Percentiles rank a stretch among this genome's conserved stretches.
Evolutionary conservation across 1,140 invertebrate species (phyloP).

Genomic region (Cydia pomonella): DNA sequence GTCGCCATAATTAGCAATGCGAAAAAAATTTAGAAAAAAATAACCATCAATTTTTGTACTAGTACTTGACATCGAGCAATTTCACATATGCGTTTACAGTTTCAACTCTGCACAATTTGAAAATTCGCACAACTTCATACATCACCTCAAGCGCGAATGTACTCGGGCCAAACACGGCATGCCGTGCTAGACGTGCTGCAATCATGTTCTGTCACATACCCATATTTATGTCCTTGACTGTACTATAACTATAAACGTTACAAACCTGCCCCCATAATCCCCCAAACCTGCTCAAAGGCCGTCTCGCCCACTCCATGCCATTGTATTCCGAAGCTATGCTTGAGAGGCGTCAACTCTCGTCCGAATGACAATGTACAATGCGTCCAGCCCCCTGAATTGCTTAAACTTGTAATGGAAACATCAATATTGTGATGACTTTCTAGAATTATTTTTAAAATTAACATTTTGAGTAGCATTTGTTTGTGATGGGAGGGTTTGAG

Average conservation of each 20-base stretch:
- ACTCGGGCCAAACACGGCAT: background rate
- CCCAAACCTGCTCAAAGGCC: conserved; percentile 21
- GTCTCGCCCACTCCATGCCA: conserved; percentile 14
- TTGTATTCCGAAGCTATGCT: conserved; percentile 8
- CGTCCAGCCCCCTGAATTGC: conserved; percentile 12
- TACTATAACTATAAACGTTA: background rate
- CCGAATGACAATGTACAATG: conserved; percentile 19
- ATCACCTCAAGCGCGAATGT: background rate
- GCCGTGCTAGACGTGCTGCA: background rate
- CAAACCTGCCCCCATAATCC: conserved; percentile 19
- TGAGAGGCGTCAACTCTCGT: conserved; percentile 21
- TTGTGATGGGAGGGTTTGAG: background rate
- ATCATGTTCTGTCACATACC: background rate
- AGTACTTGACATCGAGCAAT: too few species aligned
- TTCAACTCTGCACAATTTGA: too few species aligned
- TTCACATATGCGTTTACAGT: too few species aligned
- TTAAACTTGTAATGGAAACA: conserved; percentile 1
- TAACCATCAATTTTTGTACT: too few species aligned
- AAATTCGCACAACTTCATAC: too few species aligned
- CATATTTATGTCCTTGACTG: conserved; percentile 18
- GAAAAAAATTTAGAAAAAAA: too few species aligned
- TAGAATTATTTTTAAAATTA: background rate
- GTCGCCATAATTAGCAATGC: too few species aligned
- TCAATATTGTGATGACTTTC: conserved; percentile 4
- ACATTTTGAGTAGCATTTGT: background rate